Percentiles rank a stretch among this genome's conserved stretches.
Evolutionary conservation across 2,113 vertebrate species (phyloP).

Genomic region (Anthoscopus minutus): DNA sequence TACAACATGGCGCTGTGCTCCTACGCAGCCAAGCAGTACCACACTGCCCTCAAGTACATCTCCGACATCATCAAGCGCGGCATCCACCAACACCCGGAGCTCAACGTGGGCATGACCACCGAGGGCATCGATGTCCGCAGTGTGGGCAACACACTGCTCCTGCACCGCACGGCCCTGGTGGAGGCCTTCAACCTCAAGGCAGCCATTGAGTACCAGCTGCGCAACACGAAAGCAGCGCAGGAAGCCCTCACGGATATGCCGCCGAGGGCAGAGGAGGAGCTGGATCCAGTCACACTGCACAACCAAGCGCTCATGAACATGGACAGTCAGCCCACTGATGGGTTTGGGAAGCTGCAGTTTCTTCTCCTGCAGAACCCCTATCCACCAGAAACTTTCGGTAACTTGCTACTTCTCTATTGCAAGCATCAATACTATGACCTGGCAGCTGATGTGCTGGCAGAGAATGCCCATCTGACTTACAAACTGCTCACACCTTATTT

Average conservation of each 20-base stretch:
- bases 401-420: constrained; percentile 91
- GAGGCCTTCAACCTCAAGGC: constrained; percentile 97
- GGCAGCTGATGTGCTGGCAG: constrained; percentile 93
- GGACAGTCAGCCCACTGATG: constrained; percentile 86
- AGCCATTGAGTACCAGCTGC: constrained; percentile 89
- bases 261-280: constrained; percentile 86
- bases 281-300: constrained; percentile 92
- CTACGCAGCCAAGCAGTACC: constrained; percentile 84
- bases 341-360: constrained; percentile 93
- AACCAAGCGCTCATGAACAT: constrained; percentile 96
- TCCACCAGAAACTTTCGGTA: constrained; percentile 91
- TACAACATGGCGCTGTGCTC: constrained; percentile 91
- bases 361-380: constrained; percentile 91
- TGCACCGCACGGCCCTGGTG: constrained; percentile 89
- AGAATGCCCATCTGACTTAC: constrained; percentile 93
- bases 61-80: constrained; percentile 86
- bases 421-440: constrained; percentile 88
- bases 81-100: constrained; percentile 90
- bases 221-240: constrained; percentile 80
- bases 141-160: constrained; percentile 89
- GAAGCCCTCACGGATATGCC: constrained; percentile 95
- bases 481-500: constrained; percentile 90
- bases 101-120: constrained; percentile 87
- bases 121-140: constrained; percentile 91
- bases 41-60: constrained; percentile 81